phyloP scores from a whole-genome alignment of 2,888 invertebrate species.

The Lithophane ornitopus region DNA sequence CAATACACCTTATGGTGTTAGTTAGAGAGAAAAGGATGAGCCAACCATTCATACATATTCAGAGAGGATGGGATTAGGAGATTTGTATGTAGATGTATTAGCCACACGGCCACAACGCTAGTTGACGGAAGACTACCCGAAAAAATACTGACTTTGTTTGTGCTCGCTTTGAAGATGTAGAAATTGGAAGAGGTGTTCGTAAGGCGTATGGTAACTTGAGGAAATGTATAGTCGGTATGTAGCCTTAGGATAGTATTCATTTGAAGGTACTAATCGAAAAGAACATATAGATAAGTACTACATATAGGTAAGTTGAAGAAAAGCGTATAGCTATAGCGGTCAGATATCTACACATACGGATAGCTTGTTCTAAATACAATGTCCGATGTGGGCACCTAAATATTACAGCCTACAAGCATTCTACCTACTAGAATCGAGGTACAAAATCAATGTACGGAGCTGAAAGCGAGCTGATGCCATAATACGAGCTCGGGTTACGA shows the following conservation, averaged over 20 bases:
- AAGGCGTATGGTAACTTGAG: background rate
- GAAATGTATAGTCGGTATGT: background rate
- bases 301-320: conserved; percentile 21
- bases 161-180: background rate
- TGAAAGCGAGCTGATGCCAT: conserved; percentile 72
- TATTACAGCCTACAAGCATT: conserved; percentile 37
- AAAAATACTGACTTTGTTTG: conserved; percentile 9
- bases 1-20: background rate
- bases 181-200: background rate
- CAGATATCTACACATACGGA: background rate
- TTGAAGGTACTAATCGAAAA: conserved; percentile 17
- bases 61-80: conserved; percentile 42
- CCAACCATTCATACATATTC: conserved; percentile 45
- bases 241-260: background rate
- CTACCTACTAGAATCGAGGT: conserved; percentile 41
- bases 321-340: conserved; percentile 8
- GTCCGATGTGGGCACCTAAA: conserved; percentile 33
- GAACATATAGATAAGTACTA: background rate
- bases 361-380: conserved; percentile 30
- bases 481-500: conserved; percentile 73
- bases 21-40: conserved; percentile 10
- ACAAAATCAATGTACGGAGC: conserved; percentile 50
- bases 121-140: background rate
- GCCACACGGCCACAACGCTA: background rate
- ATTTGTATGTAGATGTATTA: conserved; percentile 54